Base-by-base conservation (phyloP, 2,888 invertebrate genomes). In the Plutella xylostella region DNA sequence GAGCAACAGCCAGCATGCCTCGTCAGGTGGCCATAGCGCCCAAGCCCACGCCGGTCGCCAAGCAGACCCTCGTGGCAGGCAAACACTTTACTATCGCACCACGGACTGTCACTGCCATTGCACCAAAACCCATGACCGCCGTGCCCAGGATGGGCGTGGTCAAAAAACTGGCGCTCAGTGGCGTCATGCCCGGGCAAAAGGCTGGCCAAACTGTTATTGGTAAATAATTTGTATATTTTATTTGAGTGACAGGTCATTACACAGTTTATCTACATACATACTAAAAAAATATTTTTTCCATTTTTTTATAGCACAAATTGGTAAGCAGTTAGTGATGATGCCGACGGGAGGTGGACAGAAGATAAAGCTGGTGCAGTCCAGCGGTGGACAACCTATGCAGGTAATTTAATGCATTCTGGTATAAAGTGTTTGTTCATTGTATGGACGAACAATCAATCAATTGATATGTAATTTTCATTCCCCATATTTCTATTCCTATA, bases 1-100 rank as follows among this genome's bases (percentile, higher is more conserved):
- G 55, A 1, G 51, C 52, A 11, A 46, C 54, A 21, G 55, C 53
- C 20, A 49, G 60, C 1, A 53, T 55, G 1, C 77, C 72, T 51
- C 79, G 61, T 53, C 86, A 68, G 49, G 71, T 86, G 2, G 78
- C 85, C 1, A 86, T 86, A 49, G 86, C 86, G 0, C 86, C 86
- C 0, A 86, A 79, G 55, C 80, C 75, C 0, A 52, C 67, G 55
- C 53, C 57, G 53, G 45, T 72, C 48, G 63, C n/a, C n/a, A n/a
- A 69, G n/a, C 67, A 68, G 28, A 71, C 68, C 21, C 57, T 18
- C 18, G n/a, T 42, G 9, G 33, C 31, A n/a, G 40, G 42, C 12
- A 70, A 71, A 31, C 73, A 68, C 43, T 62, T 61, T 22, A 60
- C 72, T 0, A 71, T 78, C 12, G 75, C 78, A 0, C 77, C 2